Evolutionary conservation across 1,140 invertebrate genomes (phyloP), one percentile per base, ranked within the genome.

Genomic region (Amphibalanus amphitrite): DNA sequence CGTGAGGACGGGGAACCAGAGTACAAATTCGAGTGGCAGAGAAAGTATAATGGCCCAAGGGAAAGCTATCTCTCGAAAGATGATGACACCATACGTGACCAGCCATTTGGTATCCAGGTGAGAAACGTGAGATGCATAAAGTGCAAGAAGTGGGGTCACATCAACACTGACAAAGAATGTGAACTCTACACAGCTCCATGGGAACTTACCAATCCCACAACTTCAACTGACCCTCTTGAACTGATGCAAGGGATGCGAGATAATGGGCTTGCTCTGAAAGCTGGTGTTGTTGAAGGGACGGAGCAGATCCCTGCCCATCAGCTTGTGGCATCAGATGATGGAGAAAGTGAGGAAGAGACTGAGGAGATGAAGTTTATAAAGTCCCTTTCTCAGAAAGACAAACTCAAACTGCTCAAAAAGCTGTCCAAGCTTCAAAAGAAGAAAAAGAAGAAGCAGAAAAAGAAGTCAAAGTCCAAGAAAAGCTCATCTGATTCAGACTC

Each of bases 71-170:
- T 79, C 47, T 40, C 47, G 33, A 96, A 95, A 82, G 92, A 92
- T 29, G 92, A 97, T 80, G 91, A 92, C 75, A 93, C 95, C 81
- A 96, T 99, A 77, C 83, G 92, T 72, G 97, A 99, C 84, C 97
- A 99, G 80, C 97, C 97, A 0, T 99, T 99, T 86, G 97, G 96
- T 71, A 99, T 99, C 77, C 88, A 94, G 82, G 95, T 99, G 0
- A 82, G 95, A 59, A 98, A 99, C 84, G 95, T 98, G 0, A 84
- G 95, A 26, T 99, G 97, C 79, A 93, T 99, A 40, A 98, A 98
- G 80, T 99, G 97, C 80, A 91, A 97, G 77, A 97, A 97, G 79
- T 99, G 97, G 95, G 97, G 97, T 10, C 97, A 99, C 78, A 95
- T 99, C 67, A 99, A 99, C 79, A 99, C 97, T 79, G 95, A 93